Conservation (phyloP, 2,797 vertebrate genomes). For the Agapornis canus region DNA sequence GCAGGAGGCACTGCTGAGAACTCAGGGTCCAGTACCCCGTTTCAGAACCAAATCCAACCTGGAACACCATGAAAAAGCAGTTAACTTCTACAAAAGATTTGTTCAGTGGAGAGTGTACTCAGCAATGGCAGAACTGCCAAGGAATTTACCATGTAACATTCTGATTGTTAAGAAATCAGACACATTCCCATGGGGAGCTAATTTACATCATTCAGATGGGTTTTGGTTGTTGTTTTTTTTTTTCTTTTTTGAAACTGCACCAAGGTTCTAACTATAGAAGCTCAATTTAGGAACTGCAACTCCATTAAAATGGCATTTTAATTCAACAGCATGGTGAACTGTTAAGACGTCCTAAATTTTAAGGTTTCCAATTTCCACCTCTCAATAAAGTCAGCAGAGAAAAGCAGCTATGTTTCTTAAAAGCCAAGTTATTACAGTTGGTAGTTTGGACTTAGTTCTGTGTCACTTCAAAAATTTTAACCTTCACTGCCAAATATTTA, state of each 20-base stretch:
- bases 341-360: background rate
- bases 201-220: background rate
- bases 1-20: background rate
- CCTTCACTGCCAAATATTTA: background rate
- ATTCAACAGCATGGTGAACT: background rate
- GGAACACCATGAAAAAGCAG: background rate
- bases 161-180: background rate
- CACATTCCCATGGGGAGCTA: background rate
- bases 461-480: background rate
- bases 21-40: background rate
- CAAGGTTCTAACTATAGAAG: background rate
- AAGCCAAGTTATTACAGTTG: background rate
- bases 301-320: background rate
- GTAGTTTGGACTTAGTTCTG: background rate
- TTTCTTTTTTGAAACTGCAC: background rate
- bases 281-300: background rate
- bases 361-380: background rate
- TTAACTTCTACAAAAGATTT: background rate
- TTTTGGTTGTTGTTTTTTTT: background rate
- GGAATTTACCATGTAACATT: background rate
- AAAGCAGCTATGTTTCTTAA: background rate
- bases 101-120: background rate
- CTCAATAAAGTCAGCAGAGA: background rate
- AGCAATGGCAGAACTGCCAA: background rate
- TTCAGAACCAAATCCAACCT: background rate